phyloP scores from a whole-genome alignment of 2,113 vertebrate genomes.

The Rhinoderma darwinii region DNA sequence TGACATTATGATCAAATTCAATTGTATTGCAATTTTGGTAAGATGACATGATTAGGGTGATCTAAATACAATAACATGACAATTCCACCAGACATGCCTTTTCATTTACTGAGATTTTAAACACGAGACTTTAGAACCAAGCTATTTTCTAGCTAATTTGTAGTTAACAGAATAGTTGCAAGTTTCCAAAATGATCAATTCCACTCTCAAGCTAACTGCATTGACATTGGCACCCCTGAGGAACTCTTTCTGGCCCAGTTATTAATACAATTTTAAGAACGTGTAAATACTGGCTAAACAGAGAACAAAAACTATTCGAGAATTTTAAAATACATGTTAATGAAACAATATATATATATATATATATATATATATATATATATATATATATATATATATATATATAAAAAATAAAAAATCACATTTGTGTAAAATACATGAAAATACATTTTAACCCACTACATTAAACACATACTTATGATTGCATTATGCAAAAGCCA shows the following conservation, averaged over 20 bases:
- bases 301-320: slow-evolving; percentile 77
- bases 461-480: slow-evolving; percentile 83
- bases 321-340: slow-evolving; percentile 89
- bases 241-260: slow-evolving; percentile 83
- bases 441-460: slow-evolving; percentile 87
- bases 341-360: slow-evolving; percentile 84
- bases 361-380: no score
- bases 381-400: no score
- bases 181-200: background rate
- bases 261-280: slow-evolving; percentile 78
- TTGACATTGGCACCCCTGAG: slow-evolving; percentile 76
- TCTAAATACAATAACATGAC: background rate
- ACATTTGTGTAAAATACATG: slow-evolving; percentile 92
- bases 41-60: no score
- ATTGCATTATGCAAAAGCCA: slow-evolving; percentile 91
- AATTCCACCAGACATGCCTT: background rate
- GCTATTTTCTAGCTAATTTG: background rate
- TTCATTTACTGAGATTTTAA: background rate
- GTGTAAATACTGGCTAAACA: slow-evolving; percentile 77
- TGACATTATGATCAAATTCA: background rate
- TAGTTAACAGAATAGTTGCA: background rate
- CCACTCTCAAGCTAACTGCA: background rate
- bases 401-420: no score
- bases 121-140: background rate
- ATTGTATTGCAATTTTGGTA: background rate